phyloP scores from a whole-genome alignment of 2,888 invertebrate genomes.

The Dyspetes luteomarginatus region DNA sequence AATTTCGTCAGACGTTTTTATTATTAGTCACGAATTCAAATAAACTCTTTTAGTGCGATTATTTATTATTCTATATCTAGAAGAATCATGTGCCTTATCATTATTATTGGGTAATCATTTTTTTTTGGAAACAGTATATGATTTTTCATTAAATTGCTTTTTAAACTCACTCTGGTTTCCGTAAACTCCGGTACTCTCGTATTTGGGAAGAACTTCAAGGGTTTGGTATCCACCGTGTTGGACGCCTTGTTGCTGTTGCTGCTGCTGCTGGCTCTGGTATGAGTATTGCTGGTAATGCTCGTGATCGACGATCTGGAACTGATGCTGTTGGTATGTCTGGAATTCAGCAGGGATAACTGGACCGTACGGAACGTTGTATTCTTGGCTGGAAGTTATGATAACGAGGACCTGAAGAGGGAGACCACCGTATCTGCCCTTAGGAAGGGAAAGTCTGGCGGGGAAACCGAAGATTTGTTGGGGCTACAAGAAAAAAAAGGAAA shows the following conservation, averaged over 20 bases:
- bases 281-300: constrained; percentile 73
- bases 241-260: constrained; percentile 57
- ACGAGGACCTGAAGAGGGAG: constrained; percentile 87
- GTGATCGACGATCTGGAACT: constrained; percentile 74
- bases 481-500: constrained; percentile 78
- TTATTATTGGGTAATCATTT: too few species aligned
- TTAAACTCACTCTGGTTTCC: constrained; percentile 58
- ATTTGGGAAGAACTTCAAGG: constrained; percentile 76
- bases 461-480: constrained; percentile 85
- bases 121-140: too few species aligned
- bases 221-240: constrained; percentile 69
- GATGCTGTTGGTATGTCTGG: constrained; percentile 73
- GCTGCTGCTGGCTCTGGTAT: constrained; percentile 51
- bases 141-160: background rate
- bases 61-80: too few species aligned
- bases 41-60: too few species aligned
- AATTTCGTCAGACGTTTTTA: background rate
- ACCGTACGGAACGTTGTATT: constrained; percentile 83
- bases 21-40: background rate
- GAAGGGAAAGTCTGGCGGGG: constrained; percentile 87
- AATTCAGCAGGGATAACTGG: constrained; percentile 82
- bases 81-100: too few species aligned
- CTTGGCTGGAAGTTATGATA: constrained; percentile 85
- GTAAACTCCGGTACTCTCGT: constrained; percentile 62
- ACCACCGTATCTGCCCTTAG: constrained; percentile 87